Percentiles rank a stretch among this genome's conserved stretches.
phyloP scores from a whole-genome alignment of 2,888 invertebrate genomes.

The Anaspis maculata region DNA sequence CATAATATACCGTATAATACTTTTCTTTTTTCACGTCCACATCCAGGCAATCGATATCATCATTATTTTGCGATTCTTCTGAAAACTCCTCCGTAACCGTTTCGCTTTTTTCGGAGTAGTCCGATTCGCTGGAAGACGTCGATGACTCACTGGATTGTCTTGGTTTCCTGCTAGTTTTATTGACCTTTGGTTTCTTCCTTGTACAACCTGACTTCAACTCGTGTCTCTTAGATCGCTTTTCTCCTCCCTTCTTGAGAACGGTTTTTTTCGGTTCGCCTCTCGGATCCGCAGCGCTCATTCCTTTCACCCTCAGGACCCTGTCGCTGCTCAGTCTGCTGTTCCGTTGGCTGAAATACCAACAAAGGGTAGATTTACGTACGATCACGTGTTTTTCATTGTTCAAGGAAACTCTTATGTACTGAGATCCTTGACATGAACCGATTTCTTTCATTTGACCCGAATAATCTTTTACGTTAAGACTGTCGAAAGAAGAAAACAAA shows the following conservation, averaged over 20 bases:
- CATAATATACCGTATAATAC: background rate
- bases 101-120: background rate
- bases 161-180: background rate
- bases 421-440: too few species aligned
- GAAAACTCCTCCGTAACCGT: background rate
- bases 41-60: too few species aligned
- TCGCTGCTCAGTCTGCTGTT: background rate
- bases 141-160: too few species aligned
- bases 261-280: background rate
- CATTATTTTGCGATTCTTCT: too few species aligned
- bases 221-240: background rate
- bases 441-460: too few species aligned
- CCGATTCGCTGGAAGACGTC: background rate
- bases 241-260: background rate
- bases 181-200: background rate
- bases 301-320: background rate
- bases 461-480: background rate
- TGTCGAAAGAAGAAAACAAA: background rate
- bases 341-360: conserved; percentile 1
- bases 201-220: background rate
- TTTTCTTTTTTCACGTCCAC: background rate
- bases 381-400: conserved; percentile 1
- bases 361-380: conserved; percentile 1
- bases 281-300: too few species aligned
- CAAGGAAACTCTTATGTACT: background rate